phyloP scores from a whole-genome alignment of 2,113 vertebrate species.

The Epinephelus lanceolatus region DNA sequence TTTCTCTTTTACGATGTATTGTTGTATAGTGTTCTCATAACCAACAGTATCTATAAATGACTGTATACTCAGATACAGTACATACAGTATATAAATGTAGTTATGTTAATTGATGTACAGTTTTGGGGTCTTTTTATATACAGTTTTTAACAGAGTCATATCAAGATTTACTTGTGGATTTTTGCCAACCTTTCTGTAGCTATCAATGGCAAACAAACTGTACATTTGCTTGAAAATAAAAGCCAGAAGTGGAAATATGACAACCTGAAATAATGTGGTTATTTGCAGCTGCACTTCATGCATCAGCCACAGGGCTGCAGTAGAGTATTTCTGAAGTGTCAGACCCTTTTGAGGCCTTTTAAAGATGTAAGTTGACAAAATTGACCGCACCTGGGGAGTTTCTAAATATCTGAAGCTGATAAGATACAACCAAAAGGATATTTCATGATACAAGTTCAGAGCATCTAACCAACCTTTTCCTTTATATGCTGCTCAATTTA shows the following conservation, averaged over 20 bases:
- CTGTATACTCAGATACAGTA: slow-evolving; percentile 60
- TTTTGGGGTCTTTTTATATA: slow-evolving; percentile 89
- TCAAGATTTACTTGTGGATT: slow-evolving; percentile 84
- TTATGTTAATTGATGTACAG: slow-evolving; percentile 81
- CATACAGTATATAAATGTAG: slow-evolving; percentile 57
- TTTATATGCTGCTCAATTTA: neutral
- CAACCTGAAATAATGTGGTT: slow-evolving; percentile 40
- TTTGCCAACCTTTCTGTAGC: slow-evolving; percentile 86
- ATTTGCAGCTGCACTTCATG: slow-evolving; percentile 12
- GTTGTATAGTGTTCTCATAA: slow-evolving; percentile 64
- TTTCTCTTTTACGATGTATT: slow-evolving; percentile 51
- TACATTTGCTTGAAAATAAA: slow-evolving; percentile 90
- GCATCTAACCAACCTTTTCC: neutral
- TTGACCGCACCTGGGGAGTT: slow-evolving; percentile 25
- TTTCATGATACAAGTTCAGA: neutral
- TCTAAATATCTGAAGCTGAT: neutral
- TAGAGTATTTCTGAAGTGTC: slow-evolving; percentile 38
- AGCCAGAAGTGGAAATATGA: slow-evolving; percentile 64
- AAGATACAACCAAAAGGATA: neutral
- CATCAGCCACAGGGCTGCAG: slow-evolving; percentile 62
- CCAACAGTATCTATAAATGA: slow-evolving; percentile 57
- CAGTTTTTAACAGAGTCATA: slow-evolving; percentile 87
- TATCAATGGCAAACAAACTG: slow-evolving; percentile 79
- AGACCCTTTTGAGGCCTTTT: neutral
- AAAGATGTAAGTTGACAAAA: slow-evolving; percentile 1